Conservation (phyloP, 2,113 vertebrate species). For the Tupaia chinensis region DNA sequence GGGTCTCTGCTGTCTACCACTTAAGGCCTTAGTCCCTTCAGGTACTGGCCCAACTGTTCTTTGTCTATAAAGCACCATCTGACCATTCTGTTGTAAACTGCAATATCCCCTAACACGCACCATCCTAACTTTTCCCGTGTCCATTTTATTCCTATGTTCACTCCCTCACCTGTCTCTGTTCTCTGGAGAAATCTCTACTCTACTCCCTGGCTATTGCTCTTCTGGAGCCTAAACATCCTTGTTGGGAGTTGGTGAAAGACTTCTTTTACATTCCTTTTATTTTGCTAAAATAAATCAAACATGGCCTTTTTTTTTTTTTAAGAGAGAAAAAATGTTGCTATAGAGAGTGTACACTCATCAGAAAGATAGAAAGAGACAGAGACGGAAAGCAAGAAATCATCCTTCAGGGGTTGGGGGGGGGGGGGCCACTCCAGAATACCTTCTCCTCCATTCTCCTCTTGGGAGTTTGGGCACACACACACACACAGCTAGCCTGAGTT, state of each 20-base stretch:
- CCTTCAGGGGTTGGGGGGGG: too few species aligned
- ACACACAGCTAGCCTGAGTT: too few species aligned
- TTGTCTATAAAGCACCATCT: neutral
- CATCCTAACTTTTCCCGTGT: neutral
- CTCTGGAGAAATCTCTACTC: neutral
- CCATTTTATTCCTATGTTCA: neutral
- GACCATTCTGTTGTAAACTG: neutral
- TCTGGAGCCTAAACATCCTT: neutral
- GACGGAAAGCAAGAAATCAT: too few species aligned
- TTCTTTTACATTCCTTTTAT: slow-evolving; percentile 23
- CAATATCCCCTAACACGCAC: neutral
- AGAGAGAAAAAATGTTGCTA: too few species aligned
- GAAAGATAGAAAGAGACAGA: too few species aligned
- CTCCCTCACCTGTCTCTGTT: neutral
- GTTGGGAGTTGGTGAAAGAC: neutral
- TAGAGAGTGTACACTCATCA: too few species aligned
- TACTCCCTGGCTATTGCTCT: neutral
- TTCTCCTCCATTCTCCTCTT: too few species aligned
- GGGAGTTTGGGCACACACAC: too few species aligned
- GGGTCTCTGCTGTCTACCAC: neutral
- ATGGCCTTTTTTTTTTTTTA: too few species aligned
- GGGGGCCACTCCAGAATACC: too few species aligned
- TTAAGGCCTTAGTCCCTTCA: neutral
- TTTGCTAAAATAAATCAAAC: neutral
- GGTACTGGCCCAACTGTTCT: neutral